Conservation (phyloP, 2,113 vertebrate genomes). For the Pseudorectes ferrugineus region DNA sequence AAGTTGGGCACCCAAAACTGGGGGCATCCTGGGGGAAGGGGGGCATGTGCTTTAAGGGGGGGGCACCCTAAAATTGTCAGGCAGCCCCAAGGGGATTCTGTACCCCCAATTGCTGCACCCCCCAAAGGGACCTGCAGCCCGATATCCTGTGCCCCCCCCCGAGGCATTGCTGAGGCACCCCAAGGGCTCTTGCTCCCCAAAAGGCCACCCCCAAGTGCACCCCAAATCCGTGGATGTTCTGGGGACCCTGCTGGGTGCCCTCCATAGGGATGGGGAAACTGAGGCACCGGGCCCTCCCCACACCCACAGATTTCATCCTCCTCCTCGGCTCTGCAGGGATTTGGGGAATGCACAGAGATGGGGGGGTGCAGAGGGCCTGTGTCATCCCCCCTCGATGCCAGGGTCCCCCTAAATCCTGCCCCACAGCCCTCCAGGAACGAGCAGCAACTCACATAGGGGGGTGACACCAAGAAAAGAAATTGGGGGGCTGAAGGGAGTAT, state of each 20-base stretch:
- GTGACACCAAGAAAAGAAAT: conserved; percentile 12
- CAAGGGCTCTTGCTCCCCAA: not conserved
- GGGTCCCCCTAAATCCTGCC: not conserved
- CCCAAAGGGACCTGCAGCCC: not conserved
- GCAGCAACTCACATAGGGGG: not conserved
- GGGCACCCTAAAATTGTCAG: not conserved
- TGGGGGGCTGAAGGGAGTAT: not conserved
- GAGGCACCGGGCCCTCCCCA: not conserved
- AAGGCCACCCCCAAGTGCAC: not conserved
- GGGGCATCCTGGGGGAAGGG: not conserved
- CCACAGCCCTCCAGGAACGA: not conserved
- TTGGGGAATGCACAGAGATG: not conserved
- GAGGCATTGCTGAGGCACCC: not conserved
- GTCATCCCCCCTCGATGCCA: not conserved
- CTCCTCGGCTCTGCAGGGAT: not conserved
- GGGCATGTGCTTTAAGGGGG: not conserved
- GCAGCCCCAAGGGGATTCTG: not conserved
- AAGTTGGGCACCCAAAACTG: no score
- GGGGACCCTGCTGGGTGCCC: not conserved
- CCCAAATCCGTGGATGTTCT: not conserved
- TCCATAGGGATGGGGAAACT: not conserved
- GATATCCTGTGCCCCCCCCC: not conserved
- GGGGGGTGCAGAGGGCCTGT: not conserved
- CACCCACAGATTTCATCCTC: not conserved
- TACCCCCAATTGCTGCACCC: not conserved